phyloP scores from a whole-genome alignment of 2,113 vertebrate genomes.

The Hipposideros armiger region DNA sequence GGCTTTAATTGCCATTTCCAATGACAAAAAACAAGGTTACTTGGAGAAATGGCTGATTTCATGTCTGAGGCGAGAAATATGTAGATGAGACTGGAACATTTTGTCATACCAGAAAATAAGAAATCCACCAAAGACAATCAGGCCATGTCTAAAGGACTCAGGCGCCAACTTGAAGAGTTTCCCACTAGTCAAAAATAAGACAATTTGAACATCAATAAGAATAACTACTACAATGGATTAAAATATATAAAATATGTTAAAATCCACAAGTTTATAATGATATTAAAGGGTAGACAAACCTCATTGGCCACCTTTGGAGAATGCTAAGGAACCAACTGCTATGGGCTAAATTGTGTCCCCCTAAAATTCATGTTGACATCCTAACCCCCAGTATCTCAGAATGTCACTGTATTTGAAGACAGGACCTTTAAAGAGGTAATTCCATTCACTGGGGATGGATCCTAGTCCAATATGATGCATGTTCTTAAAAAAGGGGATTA shows the following conservation, averaged over 20 bases:
- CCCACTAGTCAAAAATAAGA: neutral
- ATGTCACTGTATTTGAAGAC: neutral
- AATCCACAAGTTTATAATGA: neutral
- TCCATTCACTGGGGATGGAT: neutral
- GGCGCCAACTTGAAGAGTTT: neutral
- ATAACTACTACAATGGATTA: neutral
- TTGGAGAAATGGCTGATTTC: neutral
- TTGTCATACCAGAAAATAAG: neutral
- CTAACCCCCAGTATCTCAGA: neutral
- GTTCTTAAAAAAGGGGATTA: neutral
- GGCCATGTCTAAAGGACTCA: neutral
- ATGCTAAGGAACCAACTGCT: neutral
- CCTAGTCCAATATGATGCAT: neutral
- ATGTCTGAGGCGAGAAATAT: neutral
- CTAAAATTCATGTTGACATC: neutral
- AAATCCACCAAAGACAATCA: neutral
- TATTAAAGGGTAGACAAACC: neutral
- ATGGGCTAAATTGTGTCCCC: neutral
- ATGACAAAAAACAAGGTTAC: neutral
- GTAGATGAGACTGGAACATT: neutral
- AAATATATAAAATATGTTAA: neutral
- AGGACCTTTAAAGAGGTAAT: neutral
- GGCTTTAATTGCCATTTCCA: neutral
- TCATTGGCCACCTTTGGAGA: neutral
- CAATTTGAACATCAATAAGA: neutral